A percentile compares a stretch with the other conserved stretches of the same genome.
Conservation (phyloP, 2,888 invertebrate genomes). For the Drosophila hamatofila region DNA sequence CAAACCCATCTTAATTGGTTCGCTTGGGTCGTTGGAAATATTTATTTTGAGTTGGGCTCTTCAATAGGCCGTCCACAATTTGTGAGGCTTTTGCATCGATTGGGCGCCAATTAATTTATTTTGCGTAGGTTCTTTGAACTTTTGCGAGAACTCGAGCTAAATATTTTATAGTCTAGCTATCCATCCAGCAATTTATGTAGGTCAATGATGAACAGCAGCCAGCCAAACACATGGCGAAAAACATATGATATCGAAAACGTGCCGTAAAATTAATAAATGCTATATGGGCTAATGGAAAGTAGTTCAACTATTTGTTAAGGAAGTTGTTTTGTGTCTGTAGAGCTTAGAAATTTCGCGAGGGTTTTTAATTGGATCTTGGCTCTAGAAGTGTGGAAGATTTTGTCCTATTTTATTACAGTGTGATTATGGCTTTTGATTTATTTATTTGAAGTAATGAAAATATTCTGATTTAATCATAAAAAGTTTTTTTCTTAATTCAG, state of each 20-base stretch:
- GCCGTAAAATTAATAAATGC: not conserved
- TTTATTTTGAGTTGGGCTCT: constrained; percentile 41
- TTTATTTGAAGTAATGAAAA: too few species aligned
- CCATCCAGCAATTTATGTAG: constrained; percentile 40
- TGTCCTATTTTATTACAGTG: not conserved
- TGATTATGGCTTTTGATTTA: not conserved
- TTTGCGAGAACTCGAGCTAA: constrained; percentile 10
- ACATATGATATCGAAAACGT: constrained; percentile 1
- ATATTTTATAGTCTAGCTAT: constrained; percentile 5
- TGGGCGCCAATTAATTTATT: constrained; percentile 49
- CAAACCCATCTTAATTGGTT: constrained; percentile 54
- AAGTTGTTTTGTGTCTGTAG: not conserved
- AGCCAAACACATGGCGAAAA: constrained; percentile 9
- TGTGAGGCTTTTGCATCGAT: constrained; percentile 14
- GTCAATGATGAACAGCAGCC: constrained; percentile 50
- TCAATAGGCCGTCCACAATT: constrained; percentile 36
- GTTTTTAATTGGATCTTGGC: not conserved
- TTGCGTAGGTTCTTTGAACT: constrained; percentile 69
- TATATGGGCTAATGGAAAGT: not conserved
- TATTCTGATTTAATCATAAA: too few species aligned
- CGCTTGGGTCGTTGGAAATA: constrained; percentile 44
- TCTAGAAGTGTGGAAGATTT: not conserved
- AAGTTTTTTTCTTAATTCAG: too few species aligned
- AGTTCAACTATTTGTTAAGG: not conserved
- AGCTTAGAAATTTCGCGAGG: not conserved